phyloP scores from a whole-genome alignment of 2,888 invertebrate species.

The Yponomeuta malinellus region DNA sequence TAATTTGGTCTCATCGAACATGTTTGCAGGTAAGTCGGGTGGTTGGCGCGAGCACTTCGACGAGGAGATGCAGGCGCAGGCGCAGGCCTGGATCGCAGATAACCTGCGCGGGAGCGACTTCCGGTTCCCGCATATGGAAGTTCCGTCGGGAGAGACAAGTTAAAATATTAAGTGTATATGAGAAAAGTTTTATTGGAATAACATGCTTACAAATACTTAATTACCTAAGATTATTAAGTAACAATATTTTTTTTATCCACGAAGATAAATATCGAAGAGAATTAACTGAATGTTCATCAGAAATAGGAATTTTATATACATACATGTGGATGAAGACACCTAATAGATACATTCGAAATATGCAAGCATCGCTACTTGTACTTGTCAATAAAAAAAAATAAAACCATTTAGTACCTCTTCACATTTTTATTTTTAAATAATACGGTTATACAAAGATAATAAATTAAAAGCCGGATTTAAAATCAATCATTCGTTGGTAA shows the following conservation, averaged over 20 bases:
- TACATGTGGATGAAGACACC: constrained; percentile 11
- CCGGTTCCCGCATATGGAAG: constrained; percentile 63
- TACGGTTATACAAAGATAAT: constrained; percentile 75
- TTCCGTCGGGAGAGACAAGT: constrained; percentile 2
- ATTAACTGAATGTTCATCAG: constrained; percentile 13
- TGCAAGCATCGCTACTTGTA: constrained; percentile 8
- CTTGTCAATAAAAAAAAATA: constrained; percentile 38
- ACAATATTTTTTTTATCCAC: constrained; percentile 12
- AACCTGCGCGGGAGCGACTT: constrained; percentile 78
- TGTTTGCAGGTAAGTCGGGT: constrained; percentile 73
- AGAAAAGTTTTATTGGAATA: constrained; percentile 15
- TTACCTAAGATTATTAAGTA: constrained; percentile 16
- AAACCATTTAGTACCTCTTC: constrained; percentile 70
- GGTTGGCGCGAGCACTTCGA: constrained; percentile 85
- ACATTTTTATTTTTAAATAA: constrained; percentile 67
- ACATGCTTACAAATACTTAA: constrained; percentile 19
- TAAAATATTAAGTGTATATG: constrained; percentile 11
- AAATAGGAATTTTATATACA: constrained; percentile 16
- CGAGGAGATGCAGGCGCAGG: constrained; percentile 77
- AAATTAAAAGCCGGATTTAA: constrained; percentile 72
- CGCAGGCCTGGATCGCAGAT: constrained; percentile 81
- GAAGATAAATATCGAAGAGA: constrained; percentile 10
- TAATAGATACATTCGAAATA: constrained; percentile 4
- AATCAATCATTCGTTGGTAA: constrained; percentile 73
- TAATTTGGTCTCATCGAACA: too few species aligned